Evolutionary conservation across 2,797 vertebrate genomes (phyloP).

Genomic region (Chiroxiphia lanceolata): DNA sequence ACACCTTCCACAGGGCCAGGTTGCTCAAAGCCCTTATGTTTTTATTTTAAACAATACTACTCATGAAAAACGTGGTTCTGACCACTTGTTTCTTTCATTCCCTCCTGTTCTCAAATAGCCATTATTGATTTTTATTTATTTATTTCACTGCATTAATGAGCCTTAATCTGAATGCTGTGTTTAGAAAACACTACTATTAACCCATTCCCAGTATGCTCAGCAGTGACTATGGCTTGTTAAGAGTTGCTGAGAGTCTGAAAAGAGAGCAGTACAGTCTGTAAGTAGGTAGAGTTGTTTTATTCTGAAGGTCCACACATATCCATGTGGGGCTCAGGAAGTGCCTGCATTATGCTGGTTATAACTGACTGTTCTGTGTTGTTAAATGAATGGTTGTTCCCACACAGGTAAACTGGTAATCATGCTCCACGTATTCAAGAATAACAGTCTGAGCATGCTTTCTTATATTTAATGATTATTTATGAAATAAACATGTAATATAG

Average conservation of each 20-base stretch:
- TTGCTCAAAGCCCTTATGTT: neutral
- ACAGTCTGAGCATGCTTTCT: neutral
- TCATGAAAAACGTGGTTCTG: neutral
- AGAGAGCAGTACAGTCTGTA: neutral
- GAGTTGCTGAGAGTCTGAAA: neutral
- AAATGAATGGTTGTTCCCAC: neutral
- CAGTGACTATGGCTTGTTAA: neutral
- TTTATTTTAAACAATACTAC: neutral
- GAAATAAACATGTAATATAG: neutral
- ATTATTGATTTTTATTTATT: neutral
- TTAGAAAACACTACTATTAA: neutral
- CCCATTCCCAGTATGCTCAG: neutral
- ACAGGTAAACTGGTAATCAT: neutral
- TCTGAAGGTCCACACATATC: neutral
- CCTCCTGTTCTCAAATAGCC: neutral
- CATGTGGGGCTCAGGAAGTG: neutral
- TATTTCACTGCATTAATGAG: neutral
- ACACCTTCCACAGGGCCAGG: neutral
- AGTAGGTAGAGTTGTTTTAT: neutral
- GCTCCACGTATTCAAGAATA: neutral
- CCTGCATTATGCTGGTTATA: neutral
- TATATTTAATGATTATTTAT: neutral
- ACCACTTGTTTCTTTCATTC: neutral
- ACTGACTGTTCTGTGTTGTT: neutral
- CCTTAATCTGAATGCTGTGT: neutral